Evolutionary conservation across 2,888 invertebrate genomes (phyloP), one percentile per base, ranked within the genome.

Genomic region (Anagyrus pseudococci): DNA sequence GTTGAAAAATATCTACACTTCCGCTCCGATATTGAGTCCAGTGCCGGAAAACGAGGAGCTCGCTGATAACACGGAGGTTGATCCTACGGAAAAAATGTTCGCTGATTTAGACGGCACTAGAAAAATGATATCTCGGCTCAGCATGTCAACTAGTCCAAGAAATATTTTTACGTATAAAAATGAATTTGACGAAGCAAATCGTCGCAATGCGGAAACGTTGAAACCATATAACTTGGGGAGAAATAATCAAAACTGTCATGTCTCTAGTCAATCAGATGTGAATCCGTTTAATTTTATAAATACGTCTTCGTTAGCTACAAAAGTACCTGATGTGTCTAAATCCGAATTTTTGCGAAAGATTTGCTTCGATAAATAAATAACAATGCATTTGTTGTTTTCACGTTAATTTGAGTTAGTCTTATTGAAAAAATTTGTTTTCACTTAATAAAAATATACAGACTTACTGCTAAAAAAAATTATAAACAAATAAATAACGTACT

Each of bases 321-420:
- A n/a, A n/a, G n/a, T 62, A 2, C 56, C 62, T 0, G 47, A 59
- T 48, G 4, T 66, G 44, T 59, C 48, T 3, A 62, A 57, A 48
- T 66, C 66, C 0, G 59, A 62, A 40, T 66, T 40, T 48, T 59
- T 66, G 15, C 55, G 37, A 26, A 66, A 66, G 48, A 48, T 58
- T 41, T 29, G n/a, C 53, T 56, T 66, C 19, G 37, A 66, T 22
- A 29, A 56, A 49, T 48, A 52, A 56, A 53, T 44, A 4, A 37
- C 33, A 37, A 2, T n/a, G n/a, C 6, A 6, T 43, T 43, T 43
- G 20, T 17, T 43, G 8, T 43, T 43, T 43, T n/a, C 43, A 43
- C 17, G 43, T 20, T 8, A 33, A 33, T 33, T 33, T 8, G 13
- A 8, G 20, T 43, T 20, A 43, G 20, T 43, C 20, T 43, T 43